These are phyloP conservation scores for Arctopsyche grandis DNA, from an alignment of 1,140 invertebrate species.

Conservation along the genomic window DNA sequence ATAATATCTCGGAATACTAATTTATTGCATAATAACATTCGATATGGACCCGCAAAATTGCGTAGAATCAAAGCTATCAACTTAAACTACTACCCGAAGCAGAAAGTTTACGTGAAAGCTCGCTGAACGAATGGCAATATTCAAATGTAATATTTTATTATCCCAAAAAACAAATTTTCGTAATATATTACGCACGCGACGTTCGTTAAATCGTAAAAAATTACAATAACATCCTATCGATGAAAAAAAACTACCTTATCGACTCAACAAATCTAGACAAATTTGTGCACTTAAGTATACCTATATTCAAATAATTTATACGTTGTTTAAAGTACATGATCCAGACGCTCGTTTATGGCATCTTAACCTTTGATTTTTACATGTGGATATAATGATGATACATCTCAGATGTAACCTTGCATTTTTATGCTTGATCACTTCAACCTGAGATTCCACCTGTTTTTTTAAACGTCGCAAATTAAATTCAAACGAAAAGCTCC, in stretches of 20 bases:
- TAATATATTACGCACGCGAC: conserved; percentile 9
- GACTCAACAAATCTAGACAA: too few species aligned
- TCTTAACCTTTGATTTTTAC: too few species aligned
- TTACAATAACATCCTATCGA: too few species aligned
- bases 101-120: conserved; percentile 35
- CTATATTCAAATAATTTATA: too few species aligned
- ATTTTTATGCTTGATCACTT: not conserved
- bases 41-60: not conserved
- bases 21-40: too few species aligned
- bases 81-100: not conserved
- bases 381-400: too few species aligned
- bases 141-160: conserved; percentile 34
- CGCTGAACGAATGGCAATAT: conserved; percentile 27
- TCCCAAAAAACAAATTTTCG: conserved; percentile 17
- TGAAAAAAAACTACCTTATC: too few species aligned
- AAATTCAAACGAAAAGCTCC: not conserved
- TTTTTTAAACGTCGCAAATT: not conserved
- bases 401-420: not conserved
- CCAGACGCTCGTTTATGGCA: too few species aligned
- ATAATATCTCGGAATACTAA: too few species aligned
- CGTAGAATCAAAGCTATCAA: conserved; percentile 8
- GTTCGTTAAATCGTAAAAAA: not conserved
- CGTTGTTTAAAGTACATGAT: too few species aligned
- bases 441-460: not conserved
- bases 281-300: too few species aligned